Evolutionary conservation across 2,113 vertebrate genomes (phyloP).

Genomic region (Myotis lucifugus): DNA sequence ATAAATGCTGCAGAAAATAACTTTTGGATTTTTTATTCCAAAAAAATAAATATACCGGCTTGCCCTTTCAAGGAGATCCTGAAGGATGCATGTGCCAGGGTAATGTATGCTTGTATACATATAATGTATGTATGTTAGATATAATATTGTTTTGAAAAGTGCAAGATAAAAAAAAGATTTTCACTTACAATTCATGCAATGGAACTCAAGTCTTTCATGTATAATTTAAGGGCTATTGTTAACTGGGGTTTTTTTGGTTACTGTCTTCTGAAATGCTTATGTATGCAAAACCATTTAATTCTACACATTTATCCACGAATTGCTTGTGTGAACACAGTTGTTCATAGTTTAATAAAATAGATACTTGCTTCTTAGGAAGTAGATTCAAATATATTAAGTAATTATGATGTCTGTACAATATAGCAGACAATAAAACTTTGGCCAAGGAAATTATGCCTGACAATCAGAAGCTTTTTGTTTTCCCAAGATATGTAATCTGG

Average conservation of each 20-base stretch:
- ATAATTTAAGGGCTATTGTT: not conserved
- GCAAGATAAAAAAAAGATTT: constrained; percentile 23
- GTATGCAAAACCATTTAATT: not conserved
- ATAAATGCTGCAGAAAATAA: constrained; percentile 77
- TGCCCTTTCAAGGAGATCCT: constrained; percentile 78
- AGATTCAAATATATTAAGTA: not conserved
- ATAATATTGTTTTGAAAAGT: constrained; percentile 77
- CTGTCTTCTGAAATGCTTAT: constrained; percentile 26
- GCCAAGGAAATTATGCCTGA: constrained; percentile 60
- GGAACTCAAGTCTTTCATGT: not conserved
- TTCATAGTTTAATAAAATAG: constrained; percentile 42
- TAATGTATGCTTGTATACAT: constrained; percentile 73
- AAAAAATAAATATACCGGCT: constrained; percentile 80
- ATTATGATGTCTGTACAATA: constrained; percentile 56
- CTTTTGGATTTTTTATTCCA: constrained; percentile 72
- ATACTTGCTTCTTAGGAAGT: not conserved
- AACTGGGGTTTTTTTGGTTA: not conserved
- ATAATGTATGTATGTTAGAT: constrained; percentile 76
- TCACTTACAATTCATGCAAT: not conserved
- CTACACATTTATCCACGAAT: not conserved
- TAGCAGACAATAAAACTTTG: constrained; percentile 35
- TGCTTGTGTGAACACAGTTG: not conserved
- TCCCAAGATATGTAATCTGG: constrained; percentile 65
- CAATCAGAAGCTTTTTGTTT: constrained; percentile 61
- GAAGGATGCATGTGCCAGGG: constrained; percentile 79